phyloP scores from a whole-genome alignment of 1,140 invertebrate genomes.

The Tyrophagus putrescentiae region DNA sequence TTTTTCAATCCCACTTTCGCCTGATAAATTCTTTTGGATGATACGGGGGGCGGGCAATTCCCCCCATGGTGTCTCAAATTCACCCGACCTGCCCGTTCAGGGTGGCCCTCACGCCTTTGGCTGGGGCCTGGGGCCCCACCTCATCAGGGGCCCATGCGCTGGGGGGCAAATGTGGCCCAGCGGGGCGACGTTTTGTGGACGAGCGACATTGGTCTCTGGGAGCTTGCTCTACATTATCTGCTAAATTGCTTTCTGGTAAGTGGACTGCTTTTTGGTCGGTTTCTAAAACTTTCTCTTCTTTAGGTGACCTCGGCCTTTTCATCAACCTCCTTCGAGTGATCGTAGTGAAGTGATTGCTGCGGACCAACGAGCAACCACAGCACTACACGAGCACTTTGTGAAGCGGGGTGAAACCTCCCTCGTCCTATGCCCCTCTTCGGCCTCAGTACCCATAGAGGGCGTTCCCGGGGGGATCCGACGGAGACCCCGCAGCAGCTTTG shows the following conservation, averaged over 20 bases:
- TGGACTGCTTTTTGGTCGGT: background rate
- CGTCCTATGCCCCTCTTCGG: conserved; percentile 4
- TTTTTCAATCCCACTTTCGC: background rate
- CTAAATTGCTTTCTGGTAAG: background rate
- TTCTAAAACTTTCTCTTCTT: background rate
- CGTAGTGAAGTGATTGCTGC: background rate
- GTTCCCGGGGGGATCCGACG: background rate
- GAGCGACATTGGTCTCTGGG: background rate
- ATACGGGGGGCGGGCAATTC: background rate
- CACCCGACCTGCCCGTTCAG: background rate
- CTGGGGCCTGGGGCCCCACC: background rate
- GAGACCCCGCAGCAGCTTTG: background rate
- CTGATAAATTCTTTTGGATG: conserved; percentile 3
- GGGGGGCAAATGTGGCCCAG: background rate
- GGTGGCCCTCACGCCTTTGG: background rate
- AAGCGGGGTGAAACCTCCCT: background rate
- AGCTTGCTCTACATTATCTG: background rate
- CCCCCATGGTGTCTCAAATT: background rate
- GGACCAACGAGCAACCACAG: background rate
- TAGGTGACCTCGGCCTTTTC: background rate
- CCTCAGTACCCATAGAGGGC: background rate
- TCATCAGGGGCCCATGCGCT: background rate
- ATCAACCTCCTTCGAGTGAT: background rate
- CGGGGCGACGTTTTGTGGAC: conserved; percentile 1
- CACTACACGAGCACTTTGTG: background rate